phyloP scores from a whole-genome alignment of 1,140 invertebrate species.

The Drosophila paulistorum region DNA sequence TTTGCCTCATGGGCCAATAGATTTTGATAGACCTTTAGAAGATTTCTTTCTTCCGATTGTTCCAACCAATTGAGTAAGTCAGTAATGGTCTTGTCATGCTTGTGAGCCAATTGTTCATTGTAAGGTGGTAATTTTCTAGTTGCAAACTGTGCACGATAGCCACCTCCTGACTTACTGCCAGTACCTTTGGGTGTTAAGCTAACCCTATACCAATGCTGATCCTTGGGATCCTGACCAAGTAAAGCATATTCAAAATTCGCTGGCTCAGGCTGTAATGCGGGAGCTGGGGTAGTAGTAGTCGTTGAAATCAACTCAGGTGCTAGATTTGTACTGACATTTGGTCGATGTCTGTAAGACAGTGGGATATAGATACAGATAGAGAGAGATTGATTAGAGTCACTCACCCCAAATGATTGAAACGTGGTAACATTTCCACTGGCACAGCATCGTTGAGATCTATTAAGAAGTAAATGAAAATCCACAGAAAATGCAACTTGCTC shows the following conservation, averaged over 20 bases:
- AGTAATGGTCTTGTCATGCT: conserved; percentile 62
- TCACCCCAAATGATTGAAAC: conserved; percentile 58
- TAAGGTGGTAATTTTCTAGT: conserved; percentile 56
- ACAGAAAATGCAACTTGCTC: conserved; percentile 31
- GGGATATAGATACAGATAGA: background rate
- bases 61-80: conserved; percentile 59
- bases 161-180: conserved; percentile 18
- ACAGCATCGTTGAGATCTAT: background rate
- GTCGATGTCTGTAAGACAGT: conserved; percentile 24
- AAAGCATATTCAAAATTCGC: conserved; percentile 60
- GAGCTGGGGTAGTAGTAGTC: background rate
- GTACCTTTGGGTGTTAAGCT: conserved; percentile 48
- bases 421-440: conserved; percentile 17
- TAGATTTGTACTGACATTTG: background rate
- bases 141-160: conserved; percentile 54
- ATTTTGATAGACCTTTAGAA: conserved; percentile 53
- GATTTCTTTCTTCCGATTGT: conserved; percentile 54
- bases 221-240: conserved; percentile 58
- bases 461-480: conserved; percentile 35
- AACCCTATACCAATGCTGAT: conserved; percentile 68
- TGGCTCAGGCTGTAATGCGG: background rate
- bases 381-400: background rate
- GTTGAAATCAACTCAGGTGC: conserved; percentile 17
- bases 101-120: conserved; percentile 51
- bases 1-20: conserved; percentile 33